Evolutionary conservation across 2,797 vertebrate species (phyloP).

Genomic region (Scarus forsteni): DNA sequence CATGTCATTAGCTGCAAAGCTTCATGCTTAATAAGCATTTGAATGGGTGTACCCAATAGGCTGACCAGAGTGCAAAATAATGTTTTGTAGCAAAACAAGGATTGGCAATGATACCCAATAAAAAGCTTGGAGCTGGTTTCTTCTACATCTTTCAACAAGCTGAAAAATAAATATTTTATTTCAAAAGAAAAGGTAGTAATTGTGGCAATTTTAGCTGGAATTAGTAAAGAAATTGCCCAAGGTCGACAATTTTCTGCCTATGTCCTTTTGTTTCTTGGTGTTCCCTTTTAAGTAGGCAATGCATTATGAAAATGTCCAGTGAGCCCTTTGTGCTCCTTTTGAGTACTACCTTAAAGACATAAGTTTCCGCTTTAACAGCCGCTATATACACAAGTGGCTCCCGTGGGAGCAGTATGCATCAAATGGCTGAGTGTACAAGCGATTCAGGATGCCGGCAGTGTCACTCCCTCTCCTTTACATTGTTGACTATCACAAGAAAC

Average conservation of each 20-base stretch:
- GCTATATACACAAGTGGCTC: conserved; percentile 43
- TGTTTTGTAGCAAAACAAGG: too few relatives aligned
- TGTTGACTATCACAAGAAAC: conserved; percentile 22
- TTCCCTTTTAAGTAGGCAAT: background rate
- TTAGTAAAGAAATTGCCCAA: background rate
- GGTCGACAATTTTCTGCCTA: background rate
- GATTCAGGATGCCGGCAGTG: conserved; percentile 14
- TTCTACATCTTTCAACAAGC: background rate
- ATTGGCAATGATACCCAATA: too few relatives aligned
- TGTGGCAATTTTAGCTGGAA: background rate
- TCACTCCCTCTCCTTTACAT: conserved; percentile 19
- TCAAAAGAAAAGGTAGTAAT: background rate
- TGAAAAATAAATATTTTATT: background rate
- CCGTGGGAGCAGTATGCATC: conserved; percentile 43
- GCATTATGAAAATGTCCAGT: background rate
- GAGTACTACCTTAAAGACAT: conserved; percentile 13
- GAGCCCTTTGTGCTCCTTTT: conserved; percentile 4
- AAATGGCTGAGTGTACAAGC: conserved; percentile 39
- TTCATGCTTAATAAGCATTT: too few relatives aligned
- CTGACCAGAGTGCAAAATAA: too few relatives aligned
- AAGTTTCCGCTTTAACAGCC: conserved; percentile 16
- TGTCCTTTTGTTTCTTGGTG: background rate
- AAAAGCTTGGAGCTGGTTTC: too few relatives aligned
- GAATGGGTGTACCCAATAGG: too few relatives aligned
- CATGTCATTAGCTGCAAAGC: too few relatives aligned